Evolutionary conservation across 2,888 invertebrate species (phyloP), one percentile per base, ranked within the genome.

Genomic region (Ectemnius continuus): DNA sequence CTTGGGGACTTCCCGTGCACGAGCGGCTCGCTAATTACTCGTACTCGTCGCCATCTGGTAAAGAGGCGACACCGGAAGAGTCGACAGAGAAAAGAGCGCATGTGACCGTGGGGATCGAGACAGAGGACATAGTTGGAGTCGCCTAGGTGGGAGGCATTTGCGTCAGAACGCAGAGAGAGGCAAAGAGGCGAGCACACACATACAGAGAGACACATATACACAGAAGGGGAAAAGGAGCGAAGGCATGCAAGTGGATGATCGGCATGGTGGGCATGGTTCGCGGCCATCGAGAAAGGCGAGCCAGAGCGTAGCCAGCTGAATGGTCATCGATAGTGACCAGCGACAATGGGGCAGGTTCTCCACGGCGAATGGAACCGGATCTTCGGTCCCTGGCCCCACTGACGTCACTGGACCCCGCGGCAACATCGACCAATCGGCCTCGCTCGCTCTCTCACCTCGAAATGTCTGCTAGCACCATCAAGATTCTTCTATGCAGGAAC

Each of bases 381-480:
- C 89, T 89, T 88, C 87, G 89, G 83, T 89, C 80, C 73, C 83
- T 85, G 88, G 85, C 83, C 84, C 81, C 82, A 76, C 80, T 66
- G 61, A 79, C 76, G 79, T 75, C 84, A 84, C 82, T 84, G 84
- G 84, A 82, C 80, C 81, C 74, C 71, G 67, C 59, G 74, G 77
- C 65, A 63, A 5, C 52, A 16, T 14, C 16, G 82, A 80, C 81
- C 36, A 36, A 36, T 36, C 78, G 76, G 73, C 62, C 59, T n/a
- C n/a, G n/a, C 67, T 73, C 68, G 59, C 14, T 23, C 60, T 52
- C 26, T 59, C 73, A 69, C 83, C 76, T 69, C 86, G 86, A 88
- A 36, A 85, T 89, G 83, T 78, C 77, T 80, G 76, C 81, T 78
- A 77, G 11, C 52, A 14, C 57, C 69, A 56, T 36, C 36, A 36